These are phyloP conservation scores for Mamestra configurata DNA, from an alignment of 1,140 invertebrate genomes.

Conservation along the genomic window DNA sequence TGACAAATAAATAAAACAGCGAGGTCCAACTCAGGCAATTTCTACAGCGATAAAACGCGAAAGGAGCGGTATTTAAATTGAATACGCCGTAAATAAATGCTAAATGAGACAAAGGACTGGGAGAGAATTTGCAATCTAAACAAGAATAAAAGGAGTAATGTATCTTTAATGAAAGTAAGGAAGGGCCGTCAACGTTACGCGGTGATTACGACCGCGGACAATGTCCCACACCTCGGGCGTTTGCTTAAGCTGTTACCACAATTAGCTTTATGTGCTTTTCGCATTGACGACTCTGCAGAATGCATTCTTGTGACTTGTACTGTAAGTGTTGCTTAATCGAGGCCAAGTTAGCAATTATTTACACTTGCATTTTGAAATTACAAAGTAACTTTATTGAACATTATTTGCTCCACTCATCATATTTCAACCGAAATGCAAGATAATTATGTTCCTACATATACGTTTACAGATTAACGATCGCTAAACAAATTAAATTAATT, in stretches of 20 bases:
- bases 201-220: slow-evolving; percentile 49
- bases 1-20: slow-evolving; percentile 81
- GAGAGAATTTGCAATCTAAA: slow-evolving; percentile 83
- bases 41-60: slow-evolving; percentile 80
- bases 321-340: neutral
- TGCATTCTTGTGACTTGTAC: neutral
- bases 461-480: neutral
- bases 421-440: slow-evolving; percentile 2
- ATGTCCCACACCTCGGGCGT: slow-evolving; percentile 55
- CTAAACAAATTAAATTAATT: slow-evolving; percentile 42
- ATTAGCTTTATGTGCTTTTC: slow-evolving; percentile 51
- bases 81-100: slow-evolving; percentile 85
- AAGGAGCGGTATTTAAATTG: slow-evolving; percentile 84
- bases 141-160: slow-evolving; percentile 83
- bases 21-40: slow-evolving; percentile 77
- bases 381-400: no score
- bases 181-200: slow-evolving; percentile 56
- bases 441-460: no score
- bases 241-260: slow-evolving; percentile 42
- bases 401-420: neutral
- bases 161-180: slow-evolving; percentile 80
- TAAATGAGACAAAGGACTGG: slow-evolving; percentile 85
- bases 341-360: neutral
- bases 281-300: neutral
- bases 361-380: no score